phyloP scores from a whole-genome alignment of 2,113 vertebrate species.

The Mirounga angustirostris region DNA sequence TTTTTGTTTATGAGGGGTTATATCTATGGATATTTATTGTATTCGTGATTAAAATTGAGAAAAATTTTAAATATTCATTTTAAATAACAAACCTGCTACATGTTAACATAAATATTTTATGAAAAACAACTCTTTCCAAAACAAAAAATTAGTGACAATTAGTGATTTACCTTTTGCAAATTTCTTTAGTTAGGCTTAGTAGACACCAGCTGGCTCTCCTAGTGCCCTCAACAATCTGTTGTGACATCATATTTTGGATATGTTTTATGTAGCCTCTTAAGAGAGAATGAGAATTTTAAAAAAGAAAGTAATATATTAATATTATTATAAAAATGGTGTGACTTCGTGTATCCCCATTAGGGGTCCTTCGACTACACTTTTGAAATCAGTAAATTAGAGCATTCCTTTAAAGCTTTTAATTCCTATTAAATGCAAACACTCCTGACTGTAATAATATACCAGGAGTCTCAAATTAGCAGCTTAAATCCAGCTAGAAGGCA shows the following conservation, averaged over 20 bases:
- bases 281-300: not conserved
- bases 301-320: not conserved
- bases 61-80: not conserved
- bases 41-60: slow-evolving; percentile 13
- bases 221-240: not conserved
- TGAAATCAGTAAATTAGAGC: not conserved
- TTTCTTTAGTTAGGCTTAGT: not conserved
- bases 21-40: slow-evolving; percentile 10
- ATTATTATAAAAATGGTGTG: not conserved
- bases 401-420: not conserved
- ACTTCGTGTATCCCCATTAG: not conserved
- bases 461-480: not conserved
- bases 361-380: not conserved
- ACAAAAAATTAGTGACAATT: not conserved
- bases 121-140: not conserved
- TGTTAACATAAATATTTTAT: slow-evolving; percentile 45
- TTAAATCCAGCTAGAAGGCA: not conserved
- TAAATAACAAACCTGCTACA: not conserved
- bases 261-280: not conserved
- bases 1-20: not conserved
- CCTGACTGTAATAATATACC: not conserved
- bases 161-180: not conserved
- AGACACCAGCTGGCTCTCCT: not conserved
- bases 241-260: not conserved
- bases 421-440: not conserved